These are phyloP conservation scores for Raja brachyura DNA, from an alignment of 2,113 vertebrate genomes.

Conservation along the genomic window DNA sequence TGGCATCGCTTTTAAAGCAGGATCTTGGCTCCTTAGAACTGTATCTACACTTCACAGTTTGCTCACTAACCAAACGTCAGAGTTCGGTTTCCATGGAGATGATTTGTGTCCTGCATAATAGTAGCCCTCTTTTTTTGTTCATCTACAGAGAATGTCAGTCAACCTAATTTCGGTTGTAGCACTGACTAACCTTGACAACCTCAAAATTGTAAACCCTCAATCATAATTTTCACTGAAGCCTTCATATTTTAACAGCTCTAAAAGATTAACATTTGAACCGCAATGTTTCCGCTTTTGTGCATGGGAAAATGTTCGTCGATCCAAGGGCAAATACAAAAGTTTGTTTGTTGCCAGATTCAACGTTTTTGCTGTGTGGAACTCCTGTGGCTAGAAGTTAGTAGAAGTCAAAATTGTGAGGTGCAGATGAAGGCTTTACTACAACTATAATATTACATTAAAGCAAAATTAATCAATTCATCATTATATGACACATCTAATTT, in stretches of 20 bases:
- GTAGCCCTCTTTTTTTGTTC: background rate
- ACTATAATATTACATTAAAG: background rate
- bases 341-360: background rate
- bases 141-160: slow-evolving; percentile 15
- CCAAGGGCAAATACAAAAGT: background rate
- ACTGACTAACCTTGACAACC: slow-evolving; percentile 6
- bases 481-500: background rate
- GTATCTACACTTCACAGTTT: background rate
- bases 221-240: background rate
- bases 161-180: background rate
- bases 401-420: background rate
- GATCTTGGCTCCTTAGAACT: background rate
- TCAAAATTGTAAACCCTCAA: background rate
- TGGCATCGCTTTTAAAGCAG: slow-evolving; percentile 1
- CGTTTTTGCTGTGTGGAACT: background rate
- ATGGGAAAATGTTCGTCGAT: background rate
- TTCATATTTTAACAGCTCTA: background rate
- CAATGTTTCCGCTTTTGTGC: background rate
- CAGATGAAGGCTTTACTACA: no score
- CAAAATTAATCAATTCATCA: background rate
- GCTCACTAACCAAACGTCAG: background rate
- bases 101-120: slow-evolving; percentile 24
- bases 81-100: slow-evolving; percentile 25
- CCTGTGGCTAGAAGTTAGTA: background rate
- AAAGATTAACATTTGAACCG: background rate